These are phyloP conservation scores for Saccostrea echinata DNA, from an alignment of 1,140 invertebrate species.

Conservation along the genomic window DNA sequence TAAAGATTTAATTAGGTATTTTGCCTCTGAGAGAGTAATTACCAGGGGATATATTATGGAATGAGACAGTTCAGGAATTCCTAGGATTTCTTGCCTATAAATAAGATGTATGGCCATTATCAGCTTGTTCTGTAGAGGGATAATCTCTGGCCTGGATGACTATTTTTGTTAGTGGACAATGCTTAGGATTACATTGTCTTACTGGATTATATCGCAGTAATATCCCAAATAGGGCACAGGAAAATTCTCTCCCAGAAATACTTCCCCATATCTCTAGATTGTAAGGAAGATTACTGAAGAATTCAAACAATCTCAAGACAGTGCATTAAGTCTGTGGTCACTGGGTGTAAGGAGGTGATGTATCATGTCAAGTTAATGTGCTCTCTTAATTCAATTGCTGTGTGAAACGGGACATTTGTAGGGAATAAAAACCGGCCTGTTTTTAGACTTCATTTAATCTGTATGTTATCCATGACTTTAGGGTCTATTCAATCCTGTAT, in stretches of 20 bases:
- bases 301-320: background rate
- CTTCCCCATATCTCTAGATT: background rate
- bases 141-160: background rate
- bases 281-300: background rate
- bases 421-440: background rate
- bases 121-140: background rate
- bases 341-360: background rate
- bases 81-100: background rate
- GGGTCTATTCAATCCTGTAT: background rate
- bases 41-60: background rate
- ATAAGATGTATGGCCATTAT: background rate
- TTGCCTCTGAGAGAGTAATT: background rate
- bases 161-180: background rate
- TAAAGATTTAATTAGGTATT: background rate
- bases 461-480: conserved; percentile 6
- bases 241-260: background rate
- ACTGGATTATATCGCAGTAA: background rate
- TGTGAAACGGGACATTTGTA: background rate
- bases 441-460: conserved; percentile 12
- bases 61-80: conserved; percentile 9
- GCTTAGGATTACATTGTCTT: background rate
- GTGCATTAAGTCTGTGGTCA: conserved; percentile 12
- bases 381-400: background rate
- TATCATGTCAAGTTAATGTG: background rate
- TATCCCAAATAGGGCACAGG: background rate